These are phyloP conservation scores for Phengaris arion DNA, from an alignment of 2,888 invertebrate genomes.

Conservation along the genomic window DNA sequence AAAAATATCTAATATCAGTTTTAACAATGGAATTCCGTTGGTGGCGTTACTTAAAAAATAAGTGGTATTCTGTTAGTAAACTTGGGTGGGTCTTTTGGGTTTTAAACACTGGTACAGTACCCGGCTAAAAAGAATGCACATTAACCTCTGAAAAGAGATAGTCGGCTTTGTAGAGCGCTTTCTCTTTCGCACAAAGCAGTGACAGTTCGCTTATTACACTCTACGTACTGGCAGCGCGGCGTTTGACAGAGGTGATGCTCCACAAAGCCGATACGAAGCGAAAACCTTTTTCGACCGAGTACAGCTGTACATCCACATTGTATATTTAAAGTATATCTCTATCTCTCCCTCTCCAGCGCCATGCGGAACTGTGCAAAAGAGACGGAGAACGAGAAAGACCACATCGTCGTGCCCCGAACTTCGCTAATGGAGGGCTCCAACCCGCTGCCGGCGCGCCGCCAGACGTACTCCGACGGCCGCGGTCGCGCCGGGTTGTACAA, in stretches of 20 bases:
- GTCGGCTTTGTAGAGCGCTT: too few species aligned
- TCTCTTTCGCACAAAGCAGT: too few species aligned
- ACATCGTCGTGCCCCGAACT: slow-evolving; percentile 82
- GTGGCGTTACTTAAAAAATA: background rate
- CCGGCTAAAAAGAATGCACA: too few species aligned
- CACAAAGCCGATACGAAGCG: too few species aligned
- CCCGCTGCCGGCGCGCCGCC: slow-evolving; percentile 83
- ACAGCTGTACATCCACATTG: too few species aligned
- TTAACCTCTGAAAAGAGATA: too few species aligned
- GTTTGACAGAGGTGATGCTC: too few species aligned
- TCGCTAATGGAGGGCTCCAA: slow-evolving; percentile 78
- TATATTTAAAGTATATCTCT: background rate
- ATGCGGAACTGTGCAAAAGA: slow-evolving; percentile 82
- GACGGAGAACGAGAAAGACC: slow-evolving; percentile 76
- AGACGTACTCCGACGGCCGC: slow-evolving; percentile 76
- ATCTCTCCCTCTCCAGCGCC: slow-evolving; percentile 71
- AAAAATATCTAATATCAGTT: background rate
- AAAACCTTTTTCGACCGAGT: too few species aligned
- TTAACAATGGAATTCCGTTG: background rate
- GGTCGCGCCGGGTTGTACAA: slow-evolving; percentile 58
- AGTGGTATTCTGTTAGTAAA: background rate
- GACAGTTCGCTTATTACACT: too few species aligned
- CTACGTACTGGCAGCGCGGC: too few species aligned
- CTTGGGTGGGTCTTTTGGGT: background rate
- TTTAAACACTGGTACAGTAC: background rate